A percentile compares a stretch with the other conserved stretches of the same genome.
These are phyloP conservation scores for Wiebesia pumilae DNA, from an alignment of 1,140 invertebrate species.

Conservation along the genomic window DNA sequence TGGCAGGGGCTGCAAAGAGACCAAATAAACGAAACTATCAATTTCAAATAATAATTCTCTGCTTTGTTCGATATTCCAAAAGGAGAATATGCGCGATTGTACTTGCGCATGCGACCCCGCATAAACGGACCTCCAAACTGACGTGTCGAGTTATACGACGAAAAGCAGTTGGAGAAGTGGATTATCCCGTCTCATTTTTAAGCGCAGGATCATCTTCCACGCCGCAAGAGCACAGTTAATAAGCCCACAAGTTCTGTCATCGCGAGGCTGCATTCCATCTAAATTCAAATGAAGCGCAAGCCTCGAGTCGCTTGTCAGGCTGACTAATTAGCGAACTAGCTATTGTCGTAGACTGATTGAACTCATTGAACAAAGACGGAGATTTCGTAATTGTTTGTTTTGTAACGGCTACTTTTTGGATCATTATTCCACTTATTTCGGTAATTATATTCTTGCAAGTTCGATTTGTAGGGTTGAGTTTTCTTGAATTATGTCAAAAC, in stretches of 20 bases:
- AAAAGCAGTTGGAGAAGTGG: background rate
- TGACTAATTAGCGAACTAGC: constrained; percentile 22
- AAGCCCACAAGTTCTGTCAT: background rate
- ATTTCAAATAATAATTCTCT: constrained; percentile 3
- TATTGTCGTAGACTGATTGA: background rate
- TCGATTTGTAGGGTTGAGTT: too few relatives aligned
- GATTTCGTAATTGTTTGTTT: too few relatives aligned
- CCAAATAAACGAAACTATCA: background rate
- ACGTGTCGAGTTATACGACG: too few relatives aligned
- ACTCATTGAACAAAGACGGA: too few relatives aligned
- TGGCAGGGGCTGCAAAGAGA: background rate
- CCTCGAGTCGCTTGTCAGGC: background rate
- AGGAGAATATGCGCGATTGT: background rate
- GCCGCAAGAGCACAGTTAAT: background rate
- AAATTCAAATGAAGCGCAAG: constrained; percentile 42
- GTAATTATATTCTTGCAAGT: too few relatives aligned
- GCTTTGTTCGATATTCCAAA: constrained; percentile 28
- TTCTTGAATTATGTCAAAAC: too few relatives aligned
- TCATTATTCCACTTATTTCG: too few relatives aligned
- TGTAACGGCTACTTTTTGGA: too few relatives aligned
- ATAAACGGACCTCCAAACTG: background rate
- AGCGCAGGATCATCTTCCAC: background rate
- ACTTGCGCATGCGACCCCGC: background rate
- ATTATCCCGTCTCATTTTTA: background rate
- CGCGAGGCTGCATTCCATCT: constrained; percentile 25